phyloP scores from a whole-genome alignment of 1,140 invertebrate genomes.

The Drosophila arawakana region DNA sequence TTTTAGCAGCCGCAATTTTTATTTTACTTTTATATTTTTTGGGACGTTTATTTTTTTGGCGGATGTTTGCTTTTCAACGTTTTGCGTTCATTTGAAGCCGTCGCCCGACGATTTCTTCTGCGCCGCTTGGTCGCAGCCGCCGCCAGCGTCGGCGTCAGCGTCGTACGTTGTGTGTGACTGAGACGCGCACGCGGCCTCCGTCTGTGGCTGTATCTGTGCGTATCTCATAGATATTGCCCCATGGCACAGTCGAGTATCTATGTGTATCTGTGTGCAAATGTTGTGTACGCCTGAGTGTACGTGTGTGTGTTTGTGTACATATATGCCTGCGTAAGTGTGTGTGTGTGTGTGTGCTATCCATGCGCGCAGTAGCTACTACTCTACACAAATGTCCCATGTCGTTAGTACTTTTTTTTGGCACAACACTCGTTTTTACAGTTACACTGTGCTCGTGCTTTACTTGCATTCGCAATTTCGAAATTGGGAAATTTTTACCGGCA shows the following conservation, averaged over 20 bases:
- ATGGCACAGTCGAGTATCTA: constrained; percentile 59
- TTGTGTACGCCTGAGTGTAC: constrained; percentile 17
- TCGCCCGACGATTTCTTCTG: constrained; percentile 76
- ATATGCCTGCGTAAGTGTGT: background rate
- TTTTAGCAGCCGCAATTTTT: constrained; percentile 61
- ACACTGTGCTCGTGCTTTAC: constrained; percentile 7
- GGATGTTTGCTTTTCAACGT: constrained; percentile 84
- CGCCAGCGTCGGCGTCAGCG: constrained; percentile 27
- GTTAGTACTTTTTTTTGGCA: constrained; percentile 35
- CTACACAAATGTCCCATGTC: constrained; percentile 45
- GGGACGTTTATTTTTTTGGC: constrained; percentile 72
- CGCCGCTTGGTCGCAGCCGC: constrained; percentile 55
- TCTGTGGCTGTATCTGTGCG: constrained; percentile 69
- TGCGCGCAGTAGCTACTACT: constrained; percentile 25
- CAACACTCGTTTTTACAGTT: constrained; percentile 23
- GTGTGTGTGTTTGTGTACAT: constrained; percentile 11
- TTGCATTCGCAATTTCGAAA: constrained; percentile 49
- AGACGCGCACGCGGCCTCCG: constrained; percentile 41
- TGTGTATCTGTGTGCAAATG: constrained; percentile 72
- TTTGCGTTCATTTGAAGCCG: constrained; percentile 84
- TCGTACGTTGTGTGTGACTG: constrained; percentile 29
- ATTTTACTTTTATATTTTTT: constrained; percentile 8
- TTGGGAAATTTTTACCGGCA: constrained; percentile 44
- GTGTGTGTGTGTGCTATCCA: constrained; percentile 19
- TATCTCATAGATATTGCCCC: constrained; percentile 73